Base-by-base conservation (phyloP, 64 coral and sea anemone genomes). In the Pachyseris speciosa region DNA sequence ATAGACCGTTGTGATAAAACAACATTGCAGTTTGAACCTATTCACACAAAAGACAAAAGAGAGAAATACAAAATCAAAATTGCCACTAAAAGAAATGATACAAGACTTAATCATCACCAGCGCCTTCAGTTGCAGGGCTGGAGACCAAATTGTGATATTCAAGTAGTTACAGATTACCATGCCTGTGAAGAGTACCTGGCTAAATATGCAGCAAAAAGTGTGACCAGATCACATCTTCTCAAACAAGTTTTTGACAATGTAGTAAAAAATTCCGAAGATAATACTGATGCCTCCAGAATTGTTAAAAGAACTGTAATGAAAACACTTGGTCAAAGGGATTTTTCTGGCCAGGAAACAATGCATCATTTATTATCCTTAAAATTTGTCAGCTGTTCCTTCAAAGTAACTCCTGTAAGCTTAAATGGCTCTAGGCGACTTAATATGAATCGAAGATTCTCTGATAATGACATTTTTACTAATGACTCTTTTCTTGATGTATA, bases 41-140 rank as follows among this genome's bases (percentile, higher is more conserved):
- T 92, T 50, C 37, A 85, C 58, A 76, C 90, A 64, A 92, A 92
- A 92, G 90, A 92, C 40, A 75, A 66, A 86, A 77, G 52, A 25
- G 57, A 75, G 20, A 59, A 92, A 76, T 86, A 92, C 45, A 85
- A 71, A 63, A 80, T 79, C 49, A 85, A 92, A 85, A 63, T 92
- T 33, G 67, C 83, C 15, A 92, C 90, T 53, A 77, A 92, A 77
- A 58, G 74, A 69, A 93, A 93, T 80, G 83, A 81, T 80, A 2
- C 61, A 77, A 40, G 70, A 37, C 47, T 77, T 29, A 86, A 92
- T 52, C 86, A 86, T 41, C 83, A 92, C 58, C 87, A 80, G 59
- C 55, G 28, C 17, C 71, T 55, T 71, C 75, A 86, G 80, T 47
- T 86, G 65, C 58, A 86, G 64, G 63, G 83, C 37, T 86, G 83